Percentiles rank a stretch among this genome's conserved stretches.
These are phyloP conservation scores for Danio aesculapii DNA, from an alignment of 2,797 vertebrate species.

Conservation along the genomic window DNA sequence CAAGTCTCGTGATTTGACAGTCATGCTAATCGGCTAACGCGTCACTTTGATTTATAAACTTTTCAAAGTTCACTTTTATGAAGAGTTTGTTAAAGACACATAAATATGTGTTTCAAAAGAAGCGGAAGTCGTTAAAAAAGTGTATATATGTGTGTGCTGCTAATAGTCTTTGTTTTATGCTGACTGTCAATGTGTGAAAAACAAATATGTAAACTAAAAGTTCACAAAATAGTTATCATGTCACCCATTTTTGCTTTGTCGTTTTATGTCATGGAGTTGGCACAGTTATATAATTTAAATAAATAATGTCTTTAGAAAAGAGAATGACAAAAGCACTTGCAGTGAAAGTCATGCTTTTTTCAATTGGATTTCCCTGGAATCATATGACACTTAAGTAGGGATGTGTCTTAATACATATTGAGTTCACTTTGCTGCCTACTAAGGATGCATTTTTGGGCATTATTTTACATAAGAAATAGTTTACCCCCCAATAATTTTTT, in stretches of 20 bases:
- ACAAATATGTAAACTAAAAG: background rate
- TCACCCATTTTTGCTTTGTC: background rate
- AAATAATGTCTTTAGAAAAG: background rate
- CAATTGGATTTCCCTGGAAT: constrained; percentile 64
- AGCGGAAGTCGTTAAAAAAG: background rate
- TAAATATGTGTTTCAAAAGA: background rate
- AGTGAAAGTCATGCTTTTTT: constrained; percentile 63
- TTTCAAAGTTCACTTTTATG: background rate
- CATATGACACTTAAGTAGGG: constrained; percentile 63
- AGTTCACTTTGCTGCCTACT: background rate
- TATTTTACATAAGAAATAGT: too few relatives aligned
- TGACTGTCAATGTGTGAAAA: constrained; percentile 3
- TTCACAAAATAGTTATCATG: background rate
- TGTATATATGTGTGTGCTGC: background rate
- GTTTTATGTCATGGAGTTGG: background rate
- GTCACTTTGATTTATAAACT: constrained; percentile 6
- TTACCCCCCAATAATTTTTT: too few relatives aligned
- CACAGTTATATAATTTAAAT: background rate
- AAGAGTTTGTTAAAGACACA: background rate
- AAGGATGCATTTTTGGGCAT: background rate
- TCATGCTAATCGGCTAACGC: constrained; percentile 51
- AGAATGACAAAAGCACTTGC: too few relatives aligned
- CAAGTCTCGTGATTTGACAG: constrained; percentile 51
- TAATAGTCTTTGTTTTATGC: background rate
- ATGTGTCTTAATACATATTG: background rate